Base-by-base conservation (phyloP, 2,113 vertebrate genomes). In the Eretmochelys imbricata region DNA sequence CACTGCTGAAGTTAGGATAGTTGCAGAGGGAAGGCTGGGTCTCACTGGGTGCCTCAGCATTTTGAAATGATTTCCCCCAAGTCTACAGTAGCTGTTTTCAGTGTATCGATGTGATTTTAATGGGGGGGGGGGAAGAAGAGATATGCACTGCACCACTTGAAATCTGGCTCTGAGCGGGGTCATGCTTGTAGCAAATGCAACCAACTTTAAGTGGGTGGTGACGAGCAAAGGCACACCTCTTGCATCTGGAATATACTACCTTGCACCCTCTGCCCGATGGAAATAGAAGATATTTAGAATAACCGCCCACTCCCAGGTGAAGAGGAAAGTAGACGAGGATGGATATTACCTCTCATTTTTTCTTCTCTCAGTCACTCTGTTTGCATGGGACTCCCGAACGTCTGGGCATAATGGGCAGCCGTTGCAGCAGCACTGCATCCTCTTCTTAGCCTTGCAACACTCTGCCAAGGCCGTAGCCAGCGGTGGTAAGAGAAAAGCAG, bases 171-270 rank as follows among this genome's bases (percentile, higher is more conserved):
- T 88, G 75, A 95, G 80, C 2, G 1, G 78, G 55, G 75, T 51
- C 89, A 69, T n/a, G 82, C 90, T 88, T 95, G 75, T 27, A 95
- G 82, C 94, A 89, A 94, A 31, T 6, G 48, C 85, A 84, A 89
- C 49, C 31, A 24, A n/a, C 85, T 89, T 69, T 51, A 90, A 55
- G 75, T 27, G 55, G 35, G 35, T 53, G 25, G 20, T 90, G 82
- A 29, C 89, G 90, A 20, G 89, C 51, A 69, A 84, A 25, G 82
- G 48, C 22, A 57, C 55, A 55, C 94, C 83, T 89, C 57, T 81
- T 94, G 82, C 84, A 88, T 38, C 51, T 90, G 35, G 80, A 87
- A 82, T 62, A 29, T 93, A 76, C n/a, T 65, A 29, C n/a, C 17
- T 91, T 16, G 10, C 81, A 78, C 80, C 22, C 24, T 57, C 11